Conservation (phyloP, 2,888 invertebrate species). For the Shargacucullia verbasci region DNA sequence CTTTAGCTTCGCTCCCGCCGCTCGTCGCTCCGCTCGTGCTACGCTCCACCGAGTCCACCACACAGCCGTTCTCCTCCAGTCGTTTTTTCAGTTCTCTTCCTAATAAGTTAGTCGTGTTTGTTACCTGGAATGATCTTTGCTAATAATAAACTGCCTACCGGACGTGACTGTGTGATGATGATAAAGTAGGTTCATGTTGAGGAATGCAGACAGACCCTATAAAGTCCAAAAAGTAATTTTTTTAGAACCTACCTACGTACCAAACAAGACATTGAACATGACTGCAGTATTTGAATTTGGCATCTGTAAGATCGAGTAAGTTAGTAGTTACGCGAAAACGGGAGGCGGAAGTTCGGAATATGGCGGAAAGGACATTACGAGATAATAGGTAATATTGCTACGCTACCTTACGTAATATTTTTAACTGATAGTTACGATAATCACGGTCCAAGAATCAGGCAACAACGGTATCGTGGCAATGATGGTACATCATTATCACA, state of each 20-base stretch:
- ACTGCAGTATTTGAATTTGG: too few species aligned
- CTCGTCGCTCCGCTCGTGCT: conserved; percentile 8
- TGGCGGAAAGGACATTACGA: too few species aligned
- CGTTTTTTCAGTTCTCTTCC: conserved; percentile 72
- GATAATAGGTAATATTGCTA: too few species aligned
- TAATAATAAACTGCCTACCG: conserved; percentile 30
- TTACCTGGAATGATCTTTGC: conserved; percentile 68
- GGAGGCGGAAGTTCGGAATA: too few species aligned
- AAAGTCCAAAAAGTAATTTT: too few species aligned
- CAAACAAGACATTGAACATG: too few species aligned
- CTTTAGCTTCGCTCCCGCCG: conserved; percentile 43
- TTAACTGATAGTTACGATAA: background rate
- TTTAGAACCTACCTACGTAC: too few species aligned
- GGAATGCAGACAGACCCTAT: too few species aligned
- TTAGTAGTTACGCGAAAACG: too few species aligned
- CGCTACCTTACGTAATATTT: too few species aligned
- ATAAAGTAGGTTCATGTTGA: background rate
- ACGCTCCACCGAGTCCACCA: conserved; percentile 64
- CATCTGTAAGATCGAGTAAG: too few species aligned
- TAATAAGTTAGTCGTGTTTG: conserved; percentile 71
- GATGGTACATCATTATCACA: conserved; percentile 11
- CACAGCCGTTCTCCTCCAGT: conserved; percentile 72
- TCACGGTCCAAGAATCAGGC: background rate
- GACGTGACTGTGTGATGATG: conserved; percentile 1
- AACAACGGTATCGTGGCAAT: background rate